phyloP scores from a whole-genome alignment of 2,797 vertebrate genomes.

The Schizopygopsis pylzovi region DNA sequence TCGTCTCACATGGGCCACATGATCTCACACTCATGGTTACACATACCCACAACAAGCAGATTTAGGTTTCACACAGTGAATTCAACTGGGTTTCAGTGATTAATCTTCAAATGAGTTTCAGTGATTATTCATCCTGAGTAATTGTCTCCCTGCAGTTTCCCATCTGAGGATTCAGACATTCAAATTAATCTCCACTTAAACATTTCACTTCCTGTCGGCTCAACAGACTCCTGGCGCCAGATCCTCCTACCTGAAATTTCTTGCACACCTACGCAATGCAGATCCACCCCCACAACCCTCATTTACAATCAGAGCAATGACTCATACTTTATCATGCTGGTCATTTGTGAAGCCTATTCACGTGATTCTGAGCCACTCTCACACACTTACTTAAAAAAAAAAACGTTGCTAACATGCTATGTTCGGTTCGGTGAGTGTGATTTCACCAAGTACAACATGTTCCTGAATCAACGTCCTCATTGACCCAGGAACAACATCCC shows the following conservation, averaged over 20 bases:
- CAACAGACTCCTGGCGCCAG: not conserved
- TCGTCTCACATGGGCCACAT: not conserved
- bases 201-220: not conserved
- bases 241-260: conserved; percentile 6
- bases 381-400: not conserved
- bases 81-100: not conserved
- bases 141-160: conserved; percentile 13
- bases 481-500: too few relatives aligned
- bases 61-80: not conserved
- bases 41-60: conserved; percentile 8
- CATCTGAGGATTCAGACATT: not conserved
- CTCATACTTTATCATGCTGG: conserved; percentile 16
- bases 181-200: conserved; percentile 6
- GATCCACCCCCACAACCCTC: not conserved
- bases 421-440: too few relatives aligned
- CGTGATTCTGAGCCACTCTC: not conserved
- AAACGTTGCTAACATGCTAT: not conserved
- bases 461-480: too few relatives aligned
- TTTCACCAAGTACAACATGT: too few relatives aligned
- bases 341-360: not conserved
- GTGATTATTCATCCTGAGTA: conserved; percentile 9
- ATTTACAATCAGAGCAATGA: conserved; percentile 25
- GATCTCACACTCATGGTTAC: not conserved
- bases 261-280: conserved; percentile 19
- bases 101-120: not conserved